Evolutionary conservation across 2,888 invertebrate species (phyloP), one percentile per base, ranked within the genome.

Genomic region (Leptogaster cylindrica): DNA sequence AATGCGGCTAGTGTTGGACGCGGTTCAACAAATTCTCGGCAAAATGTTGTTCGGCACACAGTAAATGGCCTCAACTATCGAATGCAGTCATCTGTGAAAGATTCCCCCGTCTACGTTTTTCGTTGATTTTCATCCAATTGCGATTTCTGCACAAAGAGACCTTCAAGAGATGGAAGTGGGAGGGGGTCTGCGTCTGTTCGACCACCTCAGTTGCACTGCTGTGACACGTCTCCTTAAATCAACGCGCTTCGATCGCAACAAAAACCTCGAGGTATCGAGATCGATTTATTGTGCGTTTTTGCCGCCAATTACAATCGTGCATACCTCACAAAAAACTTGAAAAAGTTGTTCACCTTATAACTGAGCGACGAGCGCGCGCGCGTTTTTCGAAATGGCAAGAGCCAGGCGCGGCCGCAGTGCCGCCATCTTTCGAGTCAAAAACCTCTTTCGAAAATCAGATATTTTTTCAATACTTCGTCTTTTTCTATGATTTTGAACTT

Each of bases 271-370:
- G 55, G 23, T 39, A 55, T 39, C 52, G 52, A 31, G 41, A 33
- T 18, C 55, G 55, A 55, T 39, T 36, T 55, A 55, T 55, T 20
- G 55, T 36, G 39, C 55, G 39, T 55, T 39, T 55, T 36, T 55
- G 12, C 39, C 39, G 33, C 55, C 55, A 55, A 55, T 55, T 55
- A 55, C 55, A 55, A 55, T 46, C 55, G 55, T 16, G 39, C 55
- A 55, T 55, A 55, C 36, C 14, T 27, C 23, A 5, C n/a, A 23
- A 25, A 39, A 55, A 55, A 55, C 36, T 55, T 39, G 55, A 55
- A 55, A 55, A 55, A 55, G 55, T 55, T 55, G 55, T 55, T 55
- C 55, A 55, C 55, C 55, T 55, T 55, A n/a, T n/a, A 55, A 39
- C 39, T 55, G 55, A 55, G 33, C 55, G 14, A 23, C n/a, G n/a